Evolutionary conservation across 37 sponge, comb jelly and placozoan species (phyloP).

Genomic region (Amphimedon queenslandica): DNA sequence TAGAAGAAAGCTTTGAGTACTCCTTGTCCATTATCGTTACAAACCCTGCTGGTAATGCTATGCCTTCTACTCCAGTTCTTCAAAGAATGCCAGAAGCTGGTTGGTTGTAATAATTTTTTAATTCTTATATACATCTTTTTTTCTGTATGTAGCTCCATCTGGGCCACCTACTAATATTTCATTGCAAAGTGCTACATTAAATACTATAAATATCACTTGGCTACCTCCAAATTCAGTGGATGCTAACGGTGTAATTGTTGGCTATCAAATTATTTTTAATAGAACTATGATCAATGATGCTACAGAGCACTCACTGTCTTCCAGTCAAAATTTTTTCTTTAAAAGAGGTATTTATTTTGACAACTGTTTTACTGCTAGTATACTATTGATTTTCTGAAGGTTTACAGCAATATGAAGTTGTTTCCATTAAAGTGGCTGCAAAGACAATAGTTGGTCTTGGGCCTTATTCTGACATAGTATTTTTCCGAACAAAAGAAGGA

Average conservation of each 20-base stretch:
- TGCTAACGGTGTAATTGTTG: constrained; percentile 16
- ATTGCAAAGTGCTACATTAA: background rate
- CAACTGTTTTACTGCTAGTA: background rate
- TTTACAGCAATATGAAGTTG: background rate
- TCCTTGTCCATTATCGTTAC: background rate
- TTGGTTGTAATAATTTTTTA: background rate
- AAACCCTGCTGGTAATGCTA: background rate
- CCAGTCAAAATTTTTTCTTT: background rate
- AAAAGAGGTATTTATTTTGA: background rate
- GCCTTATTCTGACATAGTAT: background rate
- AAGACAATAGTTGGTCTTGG: constrained; percentile 6
- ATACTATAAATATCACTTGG: constrained; percentile 9
- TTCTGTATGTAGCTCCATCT: constrained; percentile 11
- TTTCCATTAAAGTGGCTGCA: background rate
- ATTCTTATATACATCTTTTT: no score
- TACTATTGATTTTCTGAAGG: background rate
- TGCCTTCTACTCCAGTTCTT: background rate
- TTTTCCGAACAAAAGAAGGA: background rate
- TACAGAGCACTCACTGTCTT: background rate
- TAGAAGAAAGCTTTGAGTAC: constrained; percentile 6
- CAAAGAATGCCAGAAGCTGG: constrained; percentile 11
- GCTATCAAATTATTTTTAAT: background rate
- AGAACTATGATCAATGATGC: background rate
- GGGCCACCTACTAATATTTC: constrained; percentile 1
- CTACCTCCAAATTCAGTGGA: constrained; percentile 12